These are phyloP conservation scores for Kuschelorhynchus macadamiae DNA, from an alignment of 2,888 invertebrate species.

Conservation along the genomic window DNA sequence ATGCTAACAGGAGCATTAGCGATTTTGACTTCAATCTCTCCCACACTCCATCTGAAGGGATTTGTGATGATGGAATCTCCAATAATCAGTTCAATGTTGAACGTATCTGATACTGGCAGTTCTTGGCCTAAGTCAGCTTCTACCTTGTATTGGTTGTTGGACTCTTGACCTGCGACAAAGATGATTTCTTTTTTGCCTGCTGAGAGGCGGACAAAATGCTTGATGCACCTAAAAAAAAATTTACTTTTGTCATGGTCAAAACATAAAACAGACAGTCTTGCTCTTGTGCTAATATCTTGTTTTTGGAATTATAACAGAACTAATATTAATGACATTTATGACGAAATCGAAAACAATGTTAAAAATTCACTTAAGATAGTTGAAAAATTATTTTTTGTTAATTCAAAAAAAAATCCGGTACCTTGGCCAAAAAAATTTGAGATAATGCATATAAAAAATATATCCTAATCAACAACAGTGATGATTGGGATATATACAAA, in stretches of 20 bases:
- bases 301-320: too few relatives aligned
- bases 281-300: too few relatives aligned
- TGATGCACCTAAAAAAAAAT: constrained; percentile 77
- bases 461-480: too few relatives aligned
- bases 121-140: constrained; percentile 88
- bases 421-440: too few relatives aligned
- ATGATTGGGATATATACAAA: too few relatives aligned
- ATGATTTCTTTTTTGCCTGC: constrained; percentile 86
- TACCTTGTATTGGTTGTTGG: constrained; percentile 84
- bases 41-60: constrained; percentile 90
- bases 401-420: too few relatives aligned
- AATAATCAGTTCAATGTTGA: constrained; percentile 86
- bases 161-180: constrained; percentile 93
- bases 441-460: too few relatives aligned
- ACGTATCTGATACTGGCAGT: constrained; percentile 83
- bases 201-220: constrained; percentile 86
- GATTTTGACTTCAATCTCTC: constrained; percentile 73
- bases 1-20: constrained; percentile 43
- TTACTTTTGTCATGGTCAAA: background rate
- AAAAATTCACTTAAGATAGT: too few relatives aligned
- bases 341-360: too few relatives aligned
- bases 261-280: background rate
- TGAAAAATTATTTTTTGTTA: too few relatives aligned
- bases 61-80: constrained; percentile 94
- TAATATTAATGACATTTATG: too few relatives aligned